Evolutionary conservation across 1,140 invertebrate species (phyloP), one percentile per base, ranked within the genome.

Genomic region (Metaphire vulgaris): DNA sequence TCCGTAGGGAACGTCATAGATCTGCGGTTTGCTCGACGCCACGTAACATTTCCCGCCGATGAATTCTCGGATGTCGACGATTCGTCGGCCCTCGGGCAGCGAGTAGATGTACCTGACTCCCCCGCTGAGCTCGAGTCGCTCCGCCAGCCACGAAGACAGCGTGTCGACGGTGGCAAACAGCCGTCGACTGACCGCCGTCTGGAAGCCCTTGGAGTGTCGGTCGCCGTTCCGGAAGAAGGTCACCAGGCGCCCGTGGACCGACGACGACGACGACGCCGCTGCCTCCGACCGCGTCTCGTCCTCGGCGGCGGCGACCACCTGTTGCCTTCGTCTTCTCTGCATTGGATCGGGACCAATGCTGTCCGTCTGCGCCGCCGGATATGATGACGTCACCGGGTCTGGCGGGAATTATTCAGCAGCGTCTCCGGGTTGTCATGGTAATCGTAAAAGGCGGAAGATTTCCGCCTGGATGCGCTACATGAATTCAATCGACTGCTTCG

Each of bases 191-290:
- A 97, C 95, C 64, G 93, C 90, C 82, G 94, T 92, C 83, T 94
- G 93, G 28, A 95, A 89, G 0, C 94, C 93, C 66, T 93, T 93
- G 85, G 92, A 94, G 83, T 95, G 94, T 0, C 92, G 92, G 85
- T 97, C 94, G 1, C 95, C 95, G 89, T 97, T 98, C 82, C 92
- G 91, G 86, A 92, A 97, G 85, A 97, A 96, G 0, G 92, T 91
- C 64, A 97, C 92, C 30, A 93, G 77, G 34, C 80, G 80, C 30
- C 83, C 83, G 26, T 64, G 33, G 41, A 6, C 21, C 41, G 41
- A n/a, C n/a, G n/a, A n/a, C n/a, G n/a, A n/a, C n/a, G n/a, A n/a
- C n/a, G n/a, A n/a, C n/a, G n/a, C n/a, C n/a, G n/a, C n/a, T n/a
- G n/a, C n/a, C n/a, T n/a, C n/a, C n/a, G n/a, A n/a, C n/a, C n/a